Conservation (phyloP, 2,888 invertebrate species). For the Luffia ferchaultella region DNA sequence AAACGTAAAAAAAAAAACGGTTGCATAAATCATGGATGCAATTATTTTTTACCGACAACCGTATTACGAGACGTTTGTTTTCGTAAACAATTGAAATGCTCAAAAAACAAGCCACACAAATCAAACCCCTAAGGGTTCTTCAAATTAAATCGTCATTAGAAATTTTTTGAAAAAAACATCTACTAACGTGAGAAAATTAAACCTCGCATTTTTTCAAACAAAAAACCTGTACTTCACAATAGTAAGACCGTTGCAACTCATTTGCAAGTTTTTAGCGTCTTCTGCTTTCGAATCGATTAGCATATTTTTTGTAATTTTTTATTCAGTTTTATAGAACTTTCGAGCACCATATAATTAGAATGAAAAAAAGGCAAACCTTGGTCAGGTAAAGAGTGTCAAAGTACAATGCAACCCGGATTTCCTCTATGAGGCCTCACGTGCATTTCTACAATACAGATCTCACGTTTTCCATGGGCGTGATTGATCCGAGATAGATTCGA, state of each 20-base stretch:
- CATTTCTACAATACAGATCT: slow-evolving; percentile 49
- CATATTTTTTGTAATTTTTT: slow-evolving; percentile 21
- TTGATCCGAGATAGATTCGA: slow-evolving; percentile 59
- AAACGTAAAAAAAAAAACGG: no score
- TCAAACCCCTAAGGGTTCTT: slow-evolving; percentile 64
- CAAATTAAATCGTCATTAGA: slow-evolving; percentile 64
- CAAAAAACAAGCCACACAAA: slow-evolving; percentile 36
- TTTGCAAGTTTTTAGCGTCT: slow-evolving; percentile 42
- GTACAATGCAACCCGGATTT: slow-evolving; percentile 61
- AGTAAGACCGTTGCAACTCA: slow-evolving; percentile 46
- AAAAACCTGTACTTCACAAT: slow-evolving; percentile 31
- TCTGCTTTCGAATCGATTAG: slow-evolving; percentile 11
- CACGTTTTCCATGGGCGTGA: slow-evolving; percentile 60
- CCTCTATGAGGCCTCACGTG: slow-evolving; percentile 63
- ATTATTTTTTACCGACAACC: slow-evolving; percentile 62
- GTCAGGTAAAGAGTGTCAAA: slow-evolving; percentile 59
- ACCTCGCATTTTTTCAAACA: slow-evolving; percentile 29
- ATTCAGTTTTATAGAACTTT: slow-evolving; percentile 18
- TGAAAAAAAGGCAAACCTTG: slow-evolving; percentile 44
- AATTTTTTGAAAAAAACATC: slow-evolving; percentile 36
- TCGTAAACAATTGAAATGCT: slow-evolving; percentile 43
- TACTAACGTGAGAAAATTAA: slow-evolving; percentile 64
- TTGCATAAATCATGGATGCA: slow-evolving; percentile 53
- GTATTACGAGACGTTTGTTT: slow-evolving; percentile 59
- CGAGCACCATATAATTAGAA: slow-evolving; percentile 49